Base-by-base conservation (phyloP, 2,888 invertebrate species). In the Pterostichus niger region DNA sequence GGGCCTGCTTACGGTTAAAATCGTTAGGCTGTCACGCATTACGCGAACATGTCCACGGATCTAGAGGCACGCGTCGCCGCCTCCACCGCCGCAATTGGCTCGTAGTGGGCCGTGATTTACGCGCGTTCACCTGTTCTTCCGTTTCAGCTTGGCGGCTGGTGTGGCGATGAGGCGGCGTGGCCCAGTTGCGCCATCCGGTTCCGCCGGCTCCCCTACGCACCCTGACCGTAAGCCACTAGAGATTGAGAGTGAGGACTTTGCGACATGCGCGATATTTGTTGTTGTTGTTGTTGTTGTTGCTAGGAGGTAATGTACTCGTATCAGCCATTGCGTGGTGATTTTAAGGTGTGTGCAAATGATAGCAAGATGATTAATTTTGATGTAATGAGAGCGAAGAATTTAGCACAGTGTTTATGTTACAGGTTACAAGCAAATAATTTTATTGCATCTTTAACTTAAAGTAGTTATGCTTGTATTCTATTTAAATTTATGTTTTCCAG, bases 71-170 rank as follows among this genome's bases (percentile, higher is more conserved):
- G 64, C 40, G 49, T 24, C 49, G 31, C 75, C 52, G 59, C 59
- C 17, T 11, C 59, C 17, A 40, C 40, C 40, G 49, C 46, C 46
- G 17, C 71, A 71, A 11, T 75, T 52, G 54, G 56, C 56, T 13
- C 40, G 77, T 59, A 24, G 81, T 81, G 82, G 81, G 82, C 85
- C 84, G 86, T 87, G 88, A 88, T 88, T 87, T 87, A 88, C 87
- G 85, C 85, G 84, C 83, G 86, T 87, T 87, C 88, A 88, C 88
- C 88, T 88, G 88, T 86, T 87, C 87, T 88, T 88, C 88, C 88
- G 88, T 87, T 87, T 88, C 88, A 88, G 86, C 86, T 85, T 87
- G 87, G 86, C 86, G 86, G 87, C 87, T 86, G n/a, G 13, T 13
- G 68, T 44, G 68, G 59, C 73, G 49, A 11, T 7, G 75, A 33